Evolutionary conservation across 2,888 invertebrate genomes (phyloP).

Genomic region (Thysanoteuthis rhombus): DNA sequence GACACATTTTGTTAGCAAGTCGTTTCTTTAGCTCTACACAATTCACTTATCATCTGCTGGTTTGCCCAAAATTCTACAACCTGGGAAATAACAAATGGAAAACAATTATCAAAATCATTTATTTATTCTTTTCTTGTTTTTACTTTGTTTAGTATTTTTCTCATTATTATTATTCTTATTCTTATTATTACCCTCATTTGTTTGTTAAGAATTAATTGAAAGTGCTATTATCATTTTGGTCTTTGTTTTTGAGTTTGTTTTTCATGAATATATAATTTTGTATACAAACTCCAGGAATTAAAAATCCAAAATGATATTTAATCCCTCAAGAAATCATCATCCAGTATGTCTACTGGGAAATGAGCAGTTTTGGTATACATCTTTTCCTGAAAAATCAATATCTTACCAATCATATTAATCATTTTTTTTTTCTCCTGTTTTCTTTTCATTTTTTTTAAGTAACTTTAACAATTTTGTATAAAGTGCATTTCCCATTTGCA

Average conservation of each 20-base stretch:
- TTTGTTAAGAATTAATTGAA: background rate
- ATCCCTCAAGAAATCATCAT: background rate
- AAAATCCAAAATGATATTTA: background rate
- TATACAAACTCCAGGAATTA: background rate
- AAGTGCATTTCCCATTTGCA: background rate
- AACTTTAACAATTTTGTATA: background rate
- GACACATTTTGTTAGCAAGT: background rate
- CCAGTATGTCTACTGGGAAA: background rate
- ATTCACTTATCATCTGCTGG: background rate
- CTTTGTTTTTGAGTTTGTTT: background rate
- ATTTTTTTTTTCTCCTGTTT: background rate
- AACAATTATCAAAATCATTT: background rate
- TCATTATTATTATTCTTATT: background rate
- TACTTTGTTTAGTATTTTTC: background rate
- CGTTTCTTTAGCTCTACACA: background rate
- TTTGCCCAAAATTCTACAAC: background rate
- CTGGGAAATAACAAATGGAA: background rate
- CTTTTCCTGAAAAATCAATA: background rate
- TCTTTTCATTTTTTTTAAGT: background rate
- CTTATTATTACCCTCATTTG: background rate
- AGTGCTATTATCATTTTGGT: background rate
- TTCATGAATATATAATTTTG: background rate
- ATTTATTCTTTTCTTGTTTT: background rate
- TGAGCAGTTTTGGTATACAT: constrained; percentile 12
- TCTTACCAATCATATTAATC: background rate